These are phyloP conservation scores for Istiophorus platypterus DNA, from an alignment of 2,113 vertebrate species.

Conservation along the genomic window DNA sequence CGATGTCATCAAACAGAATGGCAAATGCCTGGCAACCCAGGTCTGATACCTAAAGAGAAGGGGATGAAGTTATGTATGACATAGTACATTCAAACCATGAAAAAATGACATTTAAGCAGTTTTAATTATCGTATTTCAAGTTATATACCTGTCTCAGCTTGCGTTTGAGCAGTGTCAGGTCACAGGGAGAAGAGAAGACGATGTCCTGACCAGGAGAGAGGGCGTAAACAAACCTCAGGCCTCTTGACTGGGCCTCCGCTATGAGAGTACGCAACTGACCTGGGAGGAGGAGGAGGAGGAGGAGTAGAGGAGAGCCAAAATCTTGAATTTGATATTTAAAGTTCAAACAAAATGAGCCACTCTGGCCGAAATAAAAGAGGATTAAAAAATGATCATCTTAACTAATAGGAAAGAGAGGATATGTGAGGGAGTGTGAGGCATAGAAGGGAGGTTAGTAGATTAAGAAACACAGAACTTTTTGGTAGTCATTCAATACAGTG, in stretches of 20 bases:
- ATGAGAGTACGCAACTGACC: conserved; percentile 85
- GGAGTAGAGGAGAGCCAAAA: background rate
- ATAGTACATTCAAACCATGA: background rate
- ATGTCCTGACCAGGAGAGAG: conserved; percentile 92
- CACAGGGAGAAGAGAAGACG: conserved; percentile 88
- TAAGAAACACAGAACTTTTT: background rate
- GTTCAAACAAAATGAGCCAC: background rate
- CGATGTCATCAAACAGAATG: conserved; percentile 90
- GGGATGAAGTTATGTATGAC: background rate
- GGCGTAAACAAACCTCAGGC: conserved; percentile 87
- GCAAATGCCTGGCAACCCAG: conserved; percentile 89
- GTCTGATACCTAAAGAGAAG: conserved; percentile 84
- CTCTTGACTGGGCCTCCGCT: conserved; percentile 79
- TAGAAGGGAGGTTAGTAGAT: background rate
- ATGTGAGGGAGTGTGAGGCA: background rate
- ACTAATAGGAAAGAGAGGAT: background rate
- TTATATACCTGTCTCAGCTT: conserved; percentile 88
- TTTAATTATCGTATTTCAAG: background rate
- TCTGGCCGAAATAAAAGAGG: no score
- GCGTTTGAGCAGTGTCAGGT: conserved; percentile 88
- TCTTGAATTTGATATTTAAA: background rate
- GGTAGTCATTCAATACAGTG: background rate
- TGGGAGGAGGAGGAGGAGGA: conserved; percentile 51
- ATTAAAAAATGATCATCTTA: background rate
- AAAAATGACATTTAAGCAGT: background rate